These are phyloP conservation scores for Leptoclinus maculatus DNA, from an alignment of 2,797 vertebrate genomes.

Conservation along the genomic window DNA sequence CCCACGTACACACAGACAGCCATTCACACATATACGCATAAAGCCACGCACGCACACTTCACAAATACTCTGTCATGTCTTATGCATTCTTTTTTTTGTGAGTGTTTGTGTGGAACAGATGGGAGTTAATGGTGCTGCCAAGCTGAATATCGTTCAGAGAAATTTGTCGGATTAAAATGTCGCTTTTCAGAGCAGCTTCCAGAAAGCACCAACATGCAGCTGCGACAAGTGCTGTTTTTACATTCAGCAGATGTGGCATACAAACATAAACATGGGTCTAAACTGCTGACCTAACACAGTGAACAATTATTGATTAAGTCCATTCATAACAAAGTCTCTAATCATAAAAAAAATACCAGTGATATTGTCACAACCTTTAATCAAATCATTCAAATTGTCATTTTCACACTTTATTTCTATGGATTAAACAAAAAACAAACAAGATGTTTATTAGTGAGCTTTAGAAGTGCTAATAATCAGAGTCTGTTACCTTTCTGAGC, in stretches of 20 bases:
- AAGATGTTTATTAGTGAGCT: too few relatives aligned
- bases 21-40: slow-evolving; percentile 26
- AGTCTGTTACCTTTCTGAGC: background rate
- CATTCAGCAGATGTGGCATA: slow-evolving; percentile 34
- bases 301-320: background rate
- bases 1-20: slow-evolving; percentile 24
- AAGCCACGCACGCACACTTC: slow-evolving; percentile 1
- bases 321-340: background rate
- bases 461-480: too few relatives aligned
- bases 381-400: background rate
- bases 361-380: background rate
- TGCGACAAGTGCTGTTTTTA: slow-evolving; percentile 35
- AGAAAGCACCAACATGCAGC: slow-evolving; percentile 42
- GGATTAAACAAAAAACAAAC: background rate
- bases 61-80: slow-evolving; percentile 32
- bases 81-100: slow-evolving; percentile 11
- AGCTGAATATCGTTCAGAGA: slow-evolving; percentile 50
- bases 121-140: slow-evolving; percentile 34
- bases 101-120: slow-evolving; percentile 46
- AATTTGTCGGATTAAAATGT: slow-evolving; percentile 60
- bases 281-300: slow-evolving; percentile 9
- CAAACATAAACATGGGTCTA: slow-evolving; percentile 17
- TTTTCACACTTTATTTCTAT: background rate
- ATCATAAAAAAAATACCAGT: background rate
- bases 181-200: slow-evolving; percentile 52